Evolutionary conservation across 2,888 invertebrate species (phyloP), one percentile per base, ranked within the genome.

Genomic region (Listrodromus nycthemerus): DNA sequence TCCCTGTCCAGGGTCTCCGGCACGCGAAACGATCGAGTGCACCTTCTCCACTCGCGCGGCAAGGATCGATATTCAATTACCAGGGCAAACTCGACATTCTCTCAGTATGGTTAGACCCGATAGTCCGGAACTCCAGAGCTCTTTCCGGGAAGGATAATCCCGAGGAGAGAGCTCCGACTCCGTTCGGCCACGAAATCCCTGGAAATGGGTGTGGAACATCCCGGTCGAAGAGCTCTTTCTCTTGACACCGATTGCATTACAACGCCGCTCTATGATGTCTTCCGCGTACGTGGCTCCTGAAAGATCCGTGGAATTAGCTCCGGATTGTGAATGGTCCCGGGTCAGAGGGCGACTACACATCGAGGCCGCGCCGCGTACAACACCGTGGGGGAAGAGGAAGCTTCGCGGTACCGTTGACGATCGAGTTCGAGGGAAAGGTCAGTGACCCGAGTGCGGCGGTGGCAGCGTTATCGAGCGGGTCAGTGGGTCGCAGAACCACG

Each of bases 401-500:
- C 61, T 61, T 16, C 61, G 21, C 24, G 55, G n/a, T 30, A 27
- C 16, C 61, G 61, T 16, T 16, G 27, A 87, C 89, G 89, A 90
- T 90, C 90, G 89, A 86, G 89, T 87, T 87, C 88, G 86, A 88
- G 90, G 86, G 91, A 88, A 91, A 91, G 92, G 92, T 93, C 92
- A 92, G 90, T 92, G 93, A 93, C 92, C 93, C 91, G 82, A 50
- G 41, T 4, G 84, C 37, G 90, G 88, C 52, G 82, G 91, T 90
- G 90, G 91, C 87, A 91, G 91, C 92, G 92, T 91, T 93, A 93
- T 93, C 92, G 93, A 93, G 92, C 93, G 94, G 95, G 95, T 95
- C 95, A 95, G 95, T 95, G 95, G 95, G 95, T 95, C 95, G 95
- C 94, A 94, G 95, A 89, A 89, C 88, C 89, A 87, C 89, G 87